Percentiles rank a stretch among this genome's conserved stretches.
phyloP scores from a whole-genome alignment of 2,888 invertebrate species.

The Amiota mariae region DNA sequence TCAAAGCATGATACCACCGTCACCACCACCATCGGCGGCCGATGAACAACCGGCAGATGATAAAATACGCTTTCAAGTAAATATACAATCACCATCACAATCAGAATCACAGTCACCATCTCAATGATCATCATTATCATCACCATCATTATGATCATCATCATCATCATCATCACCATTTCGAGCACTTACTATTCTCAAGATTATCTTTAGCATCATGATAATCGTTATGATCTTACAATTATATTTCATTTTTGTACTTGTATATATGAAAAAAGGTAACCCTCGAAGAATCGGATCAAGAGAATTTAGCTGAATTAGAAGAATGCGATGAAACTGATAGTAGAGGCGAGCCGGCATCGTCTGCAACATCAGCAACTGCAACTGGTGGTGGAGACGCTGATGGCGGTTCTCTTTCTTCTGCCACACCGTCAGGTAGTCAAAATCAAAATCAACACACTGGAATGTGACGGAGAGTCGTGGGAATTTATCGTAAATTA shows the following conservation, averaged over 20 bases:
- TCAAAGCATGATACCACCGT: slow-evolving; percentile 94
- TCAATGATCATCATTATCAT: too few relatives aligned
- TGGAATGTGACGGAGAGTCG: slow-evolving; percentile 95
- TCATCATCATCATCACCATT: too few relatives aligned
- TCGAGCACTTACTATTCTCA: too few relatives aligned
- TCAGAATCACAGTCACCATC: too few relatives aligned
- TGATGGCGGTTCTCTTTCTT: slow-evolving; percentile 37
- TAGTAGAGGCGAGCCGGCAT: slow-evolving; percentile 64
- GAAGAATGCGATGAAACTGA: slow-evolving; percentile 76
- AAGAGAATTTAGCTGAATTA: slow-evolving; percentile 77
- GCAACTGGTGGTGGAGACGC: slow-evolving; percentile 24
- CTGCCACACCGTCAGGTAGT: slow-evolving; percentile 73
- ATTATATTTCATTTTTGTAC: not conserved
- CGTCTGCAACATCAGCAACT: slow-evolving; percentile 50
- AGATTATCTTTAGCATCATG: not conserved
- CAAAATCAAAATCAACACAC: slow-evolving; percentile 76
- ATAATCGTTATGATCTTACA: not conserved
- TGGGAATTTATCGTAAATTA: slow-evolving; percentile 91
- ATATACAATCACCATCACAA: slow-evolving; percentile 48
- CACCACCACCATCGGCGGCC: slow-evolving; percentile 83
- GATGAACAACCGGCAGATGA: slow-evolving; percentile 77
- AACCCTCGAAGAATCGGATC: slow-evolving; percentile 84
- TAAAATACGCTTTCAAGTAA: slow-evolving; percentile 83
- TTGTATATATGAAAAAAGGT: slow-evolving; percentile 75
- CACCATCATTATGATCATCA: too few relatives aligned